Evolutionary conservation across 2,113 vertebrate genomes (phyloP).

Genomic region (Archilochus colubris): DNA sequence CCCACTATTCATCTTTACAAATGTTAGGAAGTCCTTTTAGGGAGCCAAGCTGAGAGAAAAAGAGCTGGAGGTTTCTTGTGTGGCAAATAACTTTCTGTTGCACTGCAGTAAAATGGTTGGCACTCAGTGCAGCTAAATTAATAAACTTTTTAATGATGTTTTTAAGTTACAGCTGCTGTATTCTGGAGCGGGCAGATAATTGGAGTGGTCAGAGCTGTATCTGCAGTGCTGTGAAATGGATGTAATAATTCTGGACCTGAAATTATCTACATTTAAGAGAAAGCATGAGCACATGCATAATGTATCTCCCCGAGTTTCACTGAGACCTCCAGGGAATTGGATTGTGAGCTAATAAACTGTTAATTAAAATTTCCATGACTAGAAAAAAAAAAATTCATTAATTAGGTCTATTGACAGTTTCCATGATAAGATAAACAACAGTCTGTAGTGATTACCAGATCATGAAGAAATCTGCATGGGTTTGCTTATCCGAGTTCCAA

Average conservation of each 20-base stretch:
- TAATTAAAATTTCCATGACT: constrained; percentile 40
- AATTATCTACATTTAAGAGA: constrained; percentile 33
- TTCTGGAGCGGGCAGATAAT: constrained; percentile 21
- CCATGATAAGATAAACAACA: constrained; percentile 43
- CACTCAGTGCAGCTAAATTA: constrained; percentile 37
- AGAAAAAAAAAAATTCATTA: constrained; percentile 18
- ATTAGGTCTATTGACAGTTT: constrained; percentile 42
- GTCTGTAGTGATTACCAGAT: constrained; percentile 24
- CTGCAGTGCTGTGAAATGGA: constrained; percentile 8
- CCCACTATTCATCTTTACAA: not conserved
- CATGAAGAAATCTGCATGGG: not conserved
- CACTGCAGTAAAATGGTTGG: constrained; percentile 16
- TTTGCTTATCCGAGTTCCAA: not conserved
- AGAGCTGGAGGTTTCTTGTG: not conserved
- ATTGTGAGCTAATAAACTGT: constrained; percentile 37
- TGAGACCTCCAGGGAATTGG: not conserved
- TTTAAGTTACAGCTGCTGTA: not conserved
- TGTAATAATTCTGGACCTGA: constrained; percentile 31
- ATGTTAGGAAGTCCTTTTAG: not conserved
- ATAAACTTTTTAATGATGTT: constrained; percentile 36
- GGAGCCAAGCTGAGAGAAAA: not conserved
- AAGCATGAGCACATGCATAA: constrained; percentile 1
- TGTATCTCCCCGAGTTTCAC: not conserved
- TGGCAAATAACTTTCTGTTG: not conserved
- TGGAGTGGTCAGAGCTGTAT: constrained; percentile 22